phyloP scores from a whole-genome alignment of 2,888 invertebrate genomes.

The Shargacucullia verbasci region DNA sequence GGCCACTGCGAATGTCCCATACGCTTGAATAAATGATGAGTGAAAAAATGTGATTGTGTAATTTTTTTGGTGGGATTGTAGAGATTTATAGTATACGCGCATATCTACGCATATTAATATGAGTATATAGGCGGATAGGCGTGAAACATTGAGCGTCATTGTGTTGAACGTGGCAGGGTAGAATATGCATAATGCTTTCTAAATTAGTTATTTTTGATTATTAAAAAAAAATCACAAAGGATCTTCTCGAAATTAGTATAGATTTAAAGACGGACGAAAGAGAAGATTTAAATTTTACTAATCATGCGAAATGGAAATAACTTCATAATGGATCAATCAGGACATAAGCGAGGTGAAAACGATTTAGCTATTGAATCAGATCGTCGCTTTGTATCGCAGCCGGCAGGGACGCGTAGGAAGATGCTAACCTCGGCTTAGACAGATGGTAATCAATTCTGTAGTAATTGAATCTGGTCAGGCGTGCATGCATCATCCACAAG shows the following conservation, averaged over 20 bases:
- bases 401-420: constrained; percentile 56
- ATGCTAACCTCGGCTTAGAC: constrained; percentile 72
- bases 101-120: background rate
- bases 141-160: no score
- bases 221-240: no score
- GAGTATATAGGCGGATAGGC: background rate
- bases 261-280: no score
- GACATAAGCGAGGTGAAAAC: constrained; percentile 18
- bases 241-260: no score
- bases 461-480: constrained; percentile 83
- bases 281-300: no score
- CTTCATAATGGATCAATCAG: constrained; percentile 22
- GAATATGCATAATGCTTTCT: no score
- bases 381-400: constrained; percentile 38
- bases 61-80: constrained; percentile 30
- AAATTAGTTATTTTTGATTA: no score
- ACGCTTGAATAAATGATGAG: constrained; percentile 52
- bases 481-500: constrained; percentile 75
- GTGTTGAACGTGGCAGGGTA: no score
- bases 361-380: constrained; percentile 37
- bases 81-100: no score
- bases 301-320: constrained; percentile 7
- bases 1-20: constrained; percentile 23
- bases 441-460: constrained; percentile 80
- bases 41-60: constrained; percentile 44